Conservation (phyloP, 2,888 invertebrate species). For the Calliopum simillimum region DNA sequence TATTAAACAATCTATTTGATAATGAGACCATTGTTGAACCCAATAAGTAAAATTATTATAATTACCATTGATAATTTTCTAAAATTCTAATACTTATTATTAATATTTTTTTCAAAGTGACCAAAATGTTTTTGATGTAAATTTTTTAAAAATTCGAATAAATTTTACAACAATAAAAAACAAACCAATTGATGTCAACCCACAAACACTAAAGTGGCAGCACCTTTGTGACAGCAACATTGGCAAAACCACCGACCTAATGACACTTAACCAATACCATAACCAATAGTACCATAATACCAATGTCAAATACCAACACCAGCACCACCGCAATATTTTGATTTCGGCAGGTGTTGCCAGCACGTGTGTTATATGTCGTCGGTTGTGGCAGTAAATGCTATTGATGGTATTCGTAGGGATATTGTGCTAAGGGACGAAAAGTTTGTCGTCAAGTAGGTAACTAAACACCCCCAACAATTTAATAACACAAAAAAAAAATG, state of each 20-base stretch:
- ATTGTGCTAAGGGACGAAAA: background rate
- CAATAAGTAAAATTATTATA: too few species aligned
- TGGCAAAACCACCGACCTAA: background rate
- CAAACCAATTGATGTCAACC: too few species aligned
- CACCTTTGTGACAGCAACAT: too few species aligned
- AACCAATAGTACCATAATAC: background rate
- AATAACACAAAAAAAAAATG: background rate
- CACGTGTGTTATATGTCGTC: background rate
- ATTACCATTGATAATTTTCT: too few species aligned
- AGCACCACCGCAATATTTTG: constrained; percentile 26
- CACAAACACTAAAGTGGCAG: too few species aligned
- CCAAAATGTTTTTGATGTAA: too few species aligned
- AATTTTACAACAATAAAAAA: too few species aligned
- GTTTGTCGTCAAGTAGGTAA: background rate
- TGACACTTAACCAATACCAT: constrained; percentile 9
- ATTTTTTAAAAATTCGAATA: too few species aligned
- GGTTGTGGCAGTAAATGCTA: background rate
- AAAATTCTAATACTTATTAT: too few species aligned
- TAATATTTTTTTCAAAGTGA: too few species aligned
- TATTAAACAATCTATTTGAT: too few species aligned
- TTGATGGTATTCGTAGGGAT: background rate
- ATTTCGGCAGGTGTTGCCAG: constrained; percentile 23
- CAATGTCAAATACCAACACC: constrained; percentile 9
- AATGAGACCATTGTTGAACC: too few species aligned
- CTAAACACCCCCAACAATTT: background rate